Percentiles rank a stretch among this genome's conserved stretches.
Conservation (phyloP, 2,797 vertebrate genomes). For the Rachycentron canadum region DNA sequence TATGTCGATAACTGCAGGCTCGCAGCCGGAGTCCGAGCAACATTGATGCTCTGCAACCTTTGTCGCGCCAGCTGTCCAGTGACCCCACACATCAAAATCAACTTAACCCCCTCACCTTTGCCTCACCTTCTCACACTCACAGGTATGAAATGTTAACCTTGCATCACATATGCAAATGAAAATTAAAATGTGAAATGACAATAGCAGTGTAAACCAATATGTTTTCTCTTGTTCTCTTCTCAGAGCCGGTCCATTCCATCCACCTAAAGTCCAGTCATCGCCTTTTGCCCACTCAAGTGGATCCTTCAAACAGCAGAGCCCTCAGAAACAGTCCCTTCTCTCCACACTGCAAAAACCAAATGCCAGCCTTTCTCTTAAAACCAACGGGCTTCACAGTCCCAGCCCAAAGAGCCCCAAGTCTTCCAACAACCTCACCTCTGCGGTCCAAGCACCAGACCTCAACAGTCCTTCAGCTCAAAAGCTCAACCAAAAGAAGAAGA, state of each 20-base stretch:
- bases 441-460: conserved; percentile 50
- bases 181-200: background rate
- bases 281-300: conserved; percentile 67
- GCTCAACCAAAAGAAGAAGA: conserved; percentile 78
- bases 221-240: conserved; percentile 28
- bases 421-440: conserved; percentile 57
- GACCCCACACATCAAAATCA: conserved; percentile 84
- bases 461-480: conserved; percentile 26
- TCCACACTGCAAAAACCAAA: conserved; percentile 67
- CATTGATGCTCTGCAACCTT: conserved; percentile 87
- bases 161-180: background rate
- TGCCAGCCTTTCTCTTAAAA: conserved; percentile 67
- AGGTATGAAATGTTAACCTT: conserved; percentile 72
- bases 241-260: conserved; percentile 85
- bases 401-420: conserved; percentile 48
- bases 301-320: conserved; percentile 75
- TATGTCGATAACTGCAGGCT: conserved; percentile 99
- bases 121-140: conserved; percentile 78
- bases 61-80: conserved; percentile 83
- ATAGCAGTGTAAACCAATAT: background rate
- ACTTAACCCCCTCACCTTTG: conserved; percentile 78
- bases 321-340: conserved; percentile 72
- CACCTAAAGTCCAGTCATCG: conserved; percentile 77
- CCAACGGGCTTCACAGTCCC: conserved; percentile 71
- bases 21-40: conserved; percentile 87